Base-by-base conservation (phyloP, 2,888 invertebrate species). In the Caenorhabditis japonica region DNA sequence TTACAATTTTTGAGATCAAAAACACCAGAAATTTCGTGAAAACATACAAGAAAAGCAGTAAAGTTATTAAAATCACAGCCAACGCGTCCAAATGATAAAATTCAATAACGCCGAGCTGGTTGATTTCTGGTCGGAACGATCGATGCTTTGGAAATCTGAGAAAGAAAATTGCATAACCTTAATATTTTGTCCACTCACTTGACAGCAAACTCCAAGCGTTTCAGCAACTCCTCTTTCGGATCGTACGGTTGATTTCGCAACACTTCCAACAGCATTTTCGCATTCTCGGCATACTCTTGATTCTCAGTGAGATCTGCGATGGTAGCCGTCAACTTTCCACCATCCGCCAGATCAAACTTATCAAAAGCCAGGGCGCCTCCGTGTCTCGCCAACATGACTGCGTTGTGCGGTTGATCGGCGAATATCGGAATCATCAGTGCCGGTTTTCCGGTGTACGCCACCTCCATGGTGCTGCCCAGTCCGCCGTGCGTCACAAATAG, bases 391-490 rank as follows among this genome's bases (percentile, higher is more conserved):
- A 56, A 19, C 56, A 56, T 56, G 5, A 10, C 12, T 15, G 56
- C 56, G 23, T 56, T 56, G 1, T 44, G 15, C 13, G 4, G 21
- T 23, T 56, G 56, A 23, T 56, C 56, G 8, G 21, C 56, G 15
- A 56, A 56, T 0, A 56, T 15, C n/a, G 56, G 56, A 23, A 56
- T 15, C 44, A 38, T 38, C 2, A 56, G 23, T 12, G 56, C 56
- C 5, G 56, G 56, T 56, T 36, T 56, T 23, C 56, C 56, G 23
- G 44, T n/a, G 21, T 56, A 56, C 3, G 56, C 56, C 2, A 56
- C 25, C 23, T 56, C 56, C 52, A 53, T 55, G 17, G 64, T 64
- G 23, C 64, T 64, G 46, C 64, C 64, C n/a, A 52, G 19, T 47
- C 64, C 64, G 23, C 55, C 64, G 34, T 64, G 64, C 10, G 64